phyloP scores from a whole-genome alignment of 2,113 vertebrate species.

The Alectura lathami region DNA sequence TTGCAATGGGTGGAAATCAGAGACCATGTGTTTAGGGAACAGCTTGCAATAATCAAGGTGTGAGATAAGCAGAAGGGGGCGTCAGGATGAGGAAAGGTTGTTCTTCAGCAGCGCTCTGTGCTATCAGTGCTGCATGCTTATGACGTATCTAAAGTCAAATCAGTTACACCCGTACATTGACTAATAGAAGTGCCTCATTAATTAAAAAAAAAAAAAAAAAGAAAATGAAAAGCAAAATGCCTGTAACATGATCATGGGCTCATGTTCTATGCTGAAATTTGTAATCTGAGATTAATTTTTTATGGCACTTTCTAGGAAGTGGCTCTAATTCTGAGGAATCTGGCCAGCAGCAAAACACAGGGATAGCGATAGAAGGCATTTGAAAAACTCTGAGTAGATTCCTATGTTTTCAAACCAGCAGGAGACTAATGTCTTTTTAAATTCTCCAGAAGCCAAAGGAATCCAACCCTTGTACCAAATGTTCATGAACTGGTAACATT shows the following conservation, averaged over 20 bases:
- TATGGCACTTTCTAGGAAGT: background rate
- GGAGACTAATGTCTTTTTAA: background rate
- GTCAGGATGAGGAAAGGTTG: background rate
- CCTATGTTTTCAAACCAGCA: background rate
- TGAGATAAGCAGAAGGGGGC: background rate
- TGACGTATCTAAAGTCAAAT: background rate
- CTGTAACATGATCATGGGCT: background rate
- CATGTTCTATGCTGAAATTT: background rate
- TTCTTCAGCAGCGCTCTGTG: background rate
- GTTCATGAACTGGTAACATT: background rate
- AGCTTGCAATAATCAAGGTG: background rate
- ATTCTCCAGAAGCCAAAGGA: background rate
- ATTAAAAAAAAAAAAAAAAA: background rate
- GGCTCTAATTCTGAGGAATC: background rate
- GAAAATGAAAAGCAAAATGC: accelerated
- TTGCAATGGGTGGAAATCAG: background rate
- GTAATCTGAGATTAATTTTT: background rate
- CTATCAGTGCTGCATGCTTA: background rate
- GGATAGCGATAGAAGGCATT: background rate
- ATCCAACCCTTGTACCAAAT: background rate
- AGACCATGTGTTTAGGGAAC: background rate
- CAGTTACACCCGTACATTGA: background rate
- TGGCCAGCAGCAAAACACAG: background rate
- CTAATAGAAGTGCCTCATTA: background rate
- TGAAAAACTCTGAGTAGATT: background rate